These are phyloP conservation scores for Phyllostomus hastatus DNA, from an alignment of 2,113 vertebrate species.

Conservation along the genomic window DNA sequence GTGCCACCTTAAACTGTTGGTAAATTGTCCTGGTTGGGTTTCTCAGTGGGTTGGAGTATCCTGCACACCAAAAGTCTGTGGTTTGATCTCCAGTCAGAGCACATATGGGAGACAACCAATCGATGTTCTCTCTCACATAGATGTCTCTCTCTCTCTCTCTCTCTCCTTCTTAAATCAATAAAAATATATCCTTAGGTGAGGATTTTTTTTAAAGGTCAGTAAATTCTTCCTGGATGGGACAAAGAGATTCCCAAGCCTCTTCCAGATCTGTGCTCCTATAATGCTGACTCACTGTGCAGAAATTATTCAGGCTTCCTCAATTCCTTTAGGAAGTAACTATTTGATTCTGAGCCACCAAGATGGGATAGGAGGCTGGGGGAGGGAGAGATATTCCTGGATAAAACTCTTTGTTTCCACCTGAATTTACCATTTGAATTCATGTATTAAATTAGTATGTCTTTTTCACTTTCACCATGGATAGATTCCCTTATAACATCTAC, in stretches of 20 bases:
- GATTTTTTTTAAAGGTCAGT: not conserved
- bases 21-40: not conserved
- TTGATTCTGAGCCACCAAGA: not conserved
- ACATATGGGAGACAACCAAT: too few relatives aligned
- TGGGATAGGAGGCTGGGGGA: not conserved
- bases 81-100: too few relatives aligned
- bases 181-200: too few relatives aligned
- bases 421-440: not conserved
- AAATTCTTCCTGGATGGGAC: not conserved
- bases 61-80: too few relatives aligned
- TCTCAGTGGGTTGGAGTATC: too few relatives aligned
- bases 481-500: not conserved
- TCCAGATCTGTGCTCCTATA: not conserved
- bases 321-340: not conserved
- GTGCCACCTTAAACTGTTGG: not conserved
- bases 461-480: not conserved
- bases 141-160: too few relatives aligned
- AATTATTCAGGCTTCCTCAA: not conserved
- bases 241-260: not conserved
- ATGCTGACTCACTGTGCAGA: not conserved
- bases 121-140: too few relatives aligned
- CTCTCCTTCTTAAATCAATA: too few relatives aligned
- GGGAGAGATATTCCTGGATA: not conserved
- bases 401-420: not conserved
- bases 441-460: not conserved